phyloP scores from a whole-genome alignment of 2,797 vertebrate genomes.

The Dermochelys coriacea region DNA sequence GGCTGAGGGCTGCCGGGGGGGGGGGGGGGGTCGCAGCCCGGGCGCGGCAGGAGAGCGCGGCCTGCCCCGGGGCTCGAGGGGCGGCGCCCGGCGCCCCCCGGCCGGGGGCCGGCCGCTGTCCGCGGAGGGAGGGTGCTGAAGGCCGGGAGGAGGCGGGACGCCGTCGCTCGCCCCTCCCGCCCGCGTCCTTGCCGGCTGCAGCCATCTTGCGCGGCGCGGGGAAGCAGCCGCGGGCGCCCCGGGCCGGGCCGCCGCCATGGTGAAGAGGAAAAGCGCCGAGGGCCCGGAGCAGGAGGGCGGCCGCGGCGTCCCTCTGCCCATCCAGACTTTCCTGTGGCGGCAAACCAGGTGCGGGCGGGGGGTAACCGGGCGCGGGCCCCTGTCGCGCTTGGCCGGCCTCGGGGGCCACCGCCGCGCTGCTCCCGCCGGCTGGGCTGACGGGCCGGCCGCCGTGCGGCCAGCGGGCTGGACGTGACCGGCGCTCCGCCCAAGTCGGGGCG shows the following conservation, averaged over 20 bases:
- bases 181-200: slow-evolving; percentile 79
- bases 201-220: slow-evolving; percentile 85
- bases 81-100: too few species aligned
- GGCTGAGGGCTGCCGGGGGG: neutral
- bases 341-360: slow-evolving; percentile 92
- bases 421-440: too few species aligned
- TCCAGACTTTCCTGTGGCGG: slow-evolving; percentile 99
- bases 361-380: neutral
- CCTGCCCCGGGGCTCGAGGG: too few species aligned
- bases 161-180: slow-evolving; percentile 45
- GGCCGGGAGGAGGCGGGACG: slow-evolving; percentile 54
- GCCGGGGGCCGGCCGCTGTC: slow-evolving; percentile 78
- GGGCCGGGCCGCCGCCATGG: slow-evolving; percentile 83
- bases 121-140: slow-evolving; percentile 83
- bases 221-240: slow-evolving; percentile 61
- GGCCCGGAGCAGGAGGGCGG: slow-evolving; percentile 94
- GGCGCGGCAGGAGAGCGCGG: too few species aligned
- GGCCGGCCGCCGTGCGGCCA: too few species aligned
- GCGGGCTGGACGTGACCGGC: too few species aligned
- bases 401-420: too few species aligned
- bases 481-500: too few species aligned
- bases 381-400: too few species aligned
- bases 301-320: slow-evolving; percentile 95
- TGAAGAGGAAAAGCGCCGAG: slow-evolving; percentile 98
- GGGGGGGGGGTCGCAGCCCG: neutral